Conservation (phyloP, 2,888 invertebrate genomes). For the Epinotia bilunana region DNA sequence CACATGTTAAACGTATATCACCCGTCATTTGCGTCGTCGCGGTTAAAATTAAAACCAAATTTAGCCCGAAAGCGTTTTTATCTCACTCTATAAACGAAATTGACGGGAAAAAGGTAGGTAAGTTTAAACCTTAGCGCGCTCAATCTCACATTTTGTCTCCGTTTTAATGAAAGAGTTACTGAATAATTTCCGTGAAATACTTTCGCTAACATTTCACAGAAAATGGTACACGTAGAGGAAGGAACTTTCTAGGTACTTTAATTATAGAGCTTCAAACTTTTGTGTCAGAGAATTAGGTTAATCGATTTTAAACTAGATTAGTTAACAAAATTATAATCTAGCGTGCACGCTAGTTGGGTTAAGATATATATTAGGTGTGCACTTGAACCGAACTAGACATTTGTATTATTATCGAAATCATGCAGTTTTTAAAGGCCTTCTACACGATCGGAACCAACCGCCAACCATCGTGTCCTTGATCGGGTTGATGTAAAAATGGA, state of each 20-base stretch:
- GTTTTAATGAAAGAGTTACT: slow-evolving; percentile 12
- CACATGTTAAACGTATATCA: too few relatives aligned
- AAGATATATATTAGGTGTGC: neutral
- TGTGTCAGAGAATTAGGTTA: slow-evolving; percentile 28
- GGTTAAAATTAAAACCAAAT: neutral
- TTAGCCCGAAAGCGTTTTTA: neutral
- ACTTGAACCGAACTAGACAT: neutral
- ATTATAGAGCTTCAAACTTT: slow-evolving; percentile 30
- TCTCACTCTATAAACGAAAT: neutral
- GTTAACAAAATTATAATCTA: slow-evolving; percentile 19
- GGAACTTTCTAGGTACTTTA: slow-evolving; percentile 20
- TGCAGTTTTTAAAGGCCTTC: too few relatives aligned
- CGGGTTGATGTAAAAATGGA: too few relatives aligned
- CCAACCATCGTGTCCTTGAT: too few relatives aligned
- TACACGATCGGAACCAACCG: too few relatives aligned
- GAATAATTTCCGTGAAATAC: slow-evolving; percentile 14
- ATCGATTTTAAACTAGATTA: slow-evolving; percentile 30
- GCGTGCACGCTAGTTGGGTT: neutral
- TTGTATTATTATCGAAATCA: too few relatives aligned
- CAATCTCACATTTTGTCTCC: slow-evolving; percentile 8
- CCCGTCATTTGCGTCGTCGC: too few relatives aligned
- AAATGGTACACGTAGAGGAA: slow-evolving; percentile 14
- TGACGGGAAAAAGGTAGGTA: neutral
- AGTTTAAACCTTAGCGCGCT: neutral
- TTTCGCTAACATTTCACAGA: slow-evolving; percentile 24